Conservation (phyloP, 2,888 invertebrate species). For the Dicycla oo region DNA sequence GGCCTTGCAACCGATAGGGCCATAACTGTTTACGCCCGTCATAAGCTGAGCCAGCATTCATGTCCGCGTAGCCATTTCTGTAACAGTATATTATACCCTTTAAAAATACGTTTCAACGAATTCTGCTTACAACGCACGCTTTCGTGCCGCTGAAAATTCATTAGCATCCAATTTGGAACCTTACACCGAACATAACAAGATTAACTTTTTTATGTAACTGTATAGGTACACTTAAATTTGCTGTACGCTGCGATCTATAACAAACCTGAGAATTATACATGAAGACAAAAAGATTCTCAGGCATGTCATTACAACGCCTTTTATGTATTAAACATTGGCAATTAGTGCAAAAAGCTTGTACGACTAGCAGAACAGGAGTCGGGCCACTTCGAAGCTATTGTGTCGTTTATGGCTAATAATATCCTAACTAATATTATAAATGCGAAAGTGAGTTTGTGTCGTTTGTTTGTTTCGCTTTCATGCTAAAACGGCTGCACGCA, state of each 20-base stretch:
- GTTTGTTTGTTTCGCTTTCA: no score
- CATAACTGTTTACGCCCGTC: conserved; percentile 71
- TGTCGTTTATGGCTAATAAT: conserved; percentile 48
- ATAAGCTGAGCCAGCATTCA: conserved; percentile 75
- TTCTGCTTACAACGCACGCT: conserved; percentile 62
- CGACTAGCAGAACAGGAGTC: conserved; percentile 50
- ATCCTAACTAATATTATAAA: not conserved
- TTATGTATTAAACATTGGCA: conserved; percentile 69
- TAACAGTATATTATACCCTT: conserved; percentile 55
- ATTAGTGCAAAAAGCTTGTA: conserved; percentile 66
- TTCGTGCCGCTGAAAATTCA: conserved; percentile 58
- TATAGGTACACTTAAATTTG: conserved; percentile 37
- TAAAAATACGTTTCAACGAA: conserved; percentile 65
- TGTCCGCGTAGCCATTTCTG: conserved; percentile 67
- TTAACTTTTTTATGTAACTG: conserved; percentile 32
- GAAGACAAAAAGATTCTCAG: conserved; percentile 73
- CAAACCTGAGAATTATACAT: conserved; percentile 70
- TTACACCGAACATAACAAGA: conserved; percentile 40
- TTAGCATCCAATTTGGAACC: conserved; percentile 46
- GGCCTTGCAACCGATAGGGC: conserved; percentile 67
- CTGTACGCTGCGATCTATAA: conserved; percentile 58
- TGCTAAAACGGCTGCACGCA: no score
- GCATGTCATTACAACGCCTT: conserved; percentile 73
- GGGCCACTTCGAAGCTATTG: conserved; percentile 51
- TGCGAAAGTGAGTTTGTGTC: no score